A percentile compares a stretch with the other conserved stretches of the same genome.
These are phyloP conservation scores for Dryadula phaetusa DNA, from an alignment of 2,888 invertebrate species.

Conservation along the genomic window DNA sequence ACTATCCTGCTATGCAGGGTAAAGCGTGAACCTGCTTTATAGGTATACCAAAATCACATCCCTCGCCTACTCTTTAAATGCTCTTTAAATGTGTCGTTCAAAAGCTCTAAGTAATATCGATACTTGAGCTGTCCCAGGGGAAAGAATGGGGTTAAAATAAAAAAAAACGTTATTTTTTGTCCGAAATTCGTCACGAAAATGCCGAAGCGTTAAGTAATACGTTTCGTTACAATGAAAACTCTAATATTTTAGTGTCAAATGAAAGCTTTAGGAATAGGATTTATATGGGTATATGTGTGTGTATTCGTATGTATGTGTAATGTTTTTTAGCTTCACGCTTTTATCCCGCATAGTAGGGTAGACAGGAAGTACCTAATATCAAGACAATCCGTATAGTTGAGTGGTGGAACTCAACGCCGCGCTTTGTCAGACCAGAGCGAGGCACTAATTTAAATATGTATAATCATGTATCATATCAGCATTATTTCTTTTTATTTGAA, in stretches of 20 bases:
- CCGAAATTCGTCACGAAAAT: constrained; percentile 16
- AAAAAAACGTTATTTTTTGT: constrained; percentile 6
- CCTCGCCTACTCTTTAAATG: neutral
- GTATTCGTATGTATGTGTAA: neutral
- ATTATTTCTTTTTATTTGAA: no score
- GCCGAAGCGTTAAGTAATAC: constrained; percentile 7
- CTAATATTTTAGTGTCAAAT: constrained; percentile 9
- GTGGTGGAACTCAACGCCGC: no score
- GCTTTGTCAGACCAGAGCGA: no score
- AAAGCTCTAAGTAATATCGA: constrained; percentile 16
- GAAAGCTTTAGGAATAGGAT: neutral
- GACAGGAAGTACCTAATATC: no score
- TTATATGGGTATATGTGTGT: neutral
- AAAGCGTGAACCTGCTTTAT: no score
- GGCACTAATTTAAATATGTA: no score
- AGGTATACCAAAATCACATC: no score
- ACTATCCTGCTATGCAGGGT: no score
- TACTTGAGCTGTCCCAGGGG: constrained; percentile 9
- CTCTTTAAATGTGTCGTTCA: constrained; percentile 4
- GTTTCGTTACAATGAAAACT: neutral
- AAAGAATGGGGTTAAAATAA: neutral
- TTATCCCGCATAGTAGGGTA: no score
- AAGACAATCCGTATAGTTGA: no score
- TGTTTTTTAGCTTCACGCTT: neutral
- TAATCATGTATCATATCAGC: no score